Evolutionary conservation across 2,113 vertebrate genomes (phyloP), one percentile per base, ranked within the genome.

Genomic region (Silurus meridionalis): DNA sequence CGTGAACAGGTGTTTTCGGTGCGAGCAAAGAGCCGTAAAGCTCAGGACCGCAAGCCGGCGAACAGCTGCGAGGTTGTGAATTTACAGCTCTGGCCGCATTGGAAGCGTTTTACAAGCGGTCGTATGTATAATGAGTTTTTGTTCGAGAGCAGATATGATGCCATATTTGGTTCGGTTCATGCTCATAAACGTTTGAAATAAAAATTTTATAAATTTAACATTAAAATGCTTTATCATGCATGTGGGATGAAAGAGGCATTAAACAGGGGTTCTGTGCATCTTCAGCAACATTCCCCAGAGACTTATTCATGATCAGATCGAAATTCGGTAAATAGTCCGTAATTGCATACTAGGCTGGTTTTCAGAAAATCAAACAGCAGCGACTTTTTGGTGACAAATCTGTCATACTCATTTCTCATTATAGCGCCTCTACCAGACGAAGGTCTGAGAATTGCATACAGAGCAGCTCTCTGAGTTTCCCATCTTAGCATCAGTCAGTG

Each of bases 401-500:
- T 75, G 67, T 53, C 53, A 66, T 81, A 87, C 17, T 57, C 85
- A 90, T 90, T 50, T 66, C 1, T 58, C 67, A 21, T 28, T 23
- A 55, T 19, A 81, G 48, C 19, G 21, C 46, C 79, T 55, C 82
- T 83, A 63, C 58, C 63, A 82, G 78, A 60, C 89, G 85, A 48
- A 86, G 17, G 83, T 85, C 67, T 78, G 64, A 91, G 88, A 28
- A 72, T 86, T 82, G 83, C 37, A 11, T 82, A 82, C 82, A 89
- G 82, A 82, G 69, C 10, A 69, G 21, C 88, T 78, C 67, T 61
- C 89, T 90, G 55, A 92, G 87, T 88, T 87, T 89, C 83, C 89
- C 91, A 87, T 93, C 90, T 90, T 52, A 57, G 64, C 80, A 85
- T 78, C 69, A 89, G 88, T 89, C 90, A 89, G 79, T 91, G 80